Evolutionary conservation across 2,797 vertebrate species (phyloP), one percentile per base, ranked within the genome.

Genomic region (Iguana delicatissima): DNA sequence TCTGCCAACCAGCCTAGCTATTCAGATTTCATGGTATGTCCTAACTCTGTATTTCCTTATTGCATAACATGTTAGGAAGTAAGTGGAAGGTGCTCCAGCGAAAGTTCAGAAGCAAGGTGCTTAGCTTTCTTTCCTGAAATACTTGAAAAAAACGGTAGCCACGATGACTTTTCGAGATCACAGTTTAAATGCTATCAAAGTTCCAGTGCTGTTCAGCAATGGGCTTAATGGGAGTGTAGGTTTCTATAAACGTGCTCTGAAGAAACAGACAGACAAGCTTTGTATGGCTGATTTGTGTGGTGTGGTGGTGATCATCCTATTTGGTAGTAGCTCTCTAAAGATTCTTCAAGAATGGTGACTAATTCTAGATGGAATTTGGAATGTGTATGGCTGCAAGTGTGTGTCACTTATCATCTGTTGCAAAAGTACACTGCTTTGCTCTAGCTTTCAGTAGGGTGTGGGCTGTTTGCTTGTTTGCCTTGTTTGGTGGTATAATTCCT

Each of bases 1-100:
- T 90, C 84, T 72, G 20, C 85, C 90, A 91, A 3, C 64, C 89
- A 94, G 50, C 88, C 80, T 90, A 93, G 74, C 90, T 94, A 93
- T 91, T 91, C 92, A 93, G 91, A 95, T 57, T 95, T 95, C 84
- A 93, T 92, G 93, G 94, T 95, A 95, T 83, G 92, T 87, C 87
- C 82, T 92, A 57, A 80, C 57, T 89, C 38, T 89, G 81, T 88
- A 16, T 90, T 81, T 85, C 29, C 46, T 81, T 89, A 91, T 38
- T 64, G n/a, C n/a, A 73, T 89, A 64, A 55, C 46, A 64, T 85
- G 24, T 85, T 81, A 82, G 55, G 84, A 62, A 59, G 35, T 73
- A 42, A 86, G 84, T 16, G n/a, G 84, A 67, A 29, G 4, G 26
- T n/a, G 29, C 26, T 57, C 7, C 32, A 80, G 76, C 16, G 42